phyloP scores from a whole-genome alignment of 2,888 invertebrate genomes.

The Drosophila mulleri region DNA sequence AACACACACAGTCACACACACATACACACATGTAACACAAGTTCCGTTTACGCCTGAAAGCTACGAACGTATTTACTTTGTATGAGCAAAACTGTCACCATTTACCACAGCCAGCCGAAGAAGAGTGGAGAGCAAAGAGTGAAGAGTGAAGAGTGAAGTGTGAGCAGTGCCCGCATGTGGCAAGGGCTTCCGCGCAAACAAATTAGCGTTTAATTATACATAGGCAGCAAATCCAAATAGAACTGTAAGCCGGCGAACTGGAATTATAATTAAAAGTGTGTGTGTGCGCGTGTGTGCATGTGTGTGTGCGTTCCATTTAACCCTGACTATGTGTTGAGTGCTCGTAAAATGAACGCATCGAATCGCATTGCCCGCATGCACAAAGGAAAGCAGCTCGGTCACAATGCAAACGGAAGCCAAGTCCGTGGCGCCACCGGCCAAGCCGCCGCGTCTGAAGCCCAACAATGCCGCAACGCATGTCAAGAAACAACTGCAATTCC shows the following conservation, averaged over 20 bases:
- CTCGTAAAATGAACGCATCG: slow-evolving; percentile 49
- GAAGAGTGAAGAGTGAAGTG: not conserved
- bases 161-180: slow-evolving; percentile 51
- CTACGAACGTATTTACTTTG: slow-evolving; percentile 66
- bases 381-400: slow-evolving; percentile 28
- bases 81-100: slow-evolving; percentile 68
- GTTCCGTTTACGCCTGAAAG: slow-evolving; percentile 70
- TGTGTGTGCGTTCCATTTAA: slow-evolving; percentile 28
- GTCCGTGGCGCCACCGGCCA: slow-evolving; percentile 46
- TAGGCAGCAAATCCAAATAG: slow-evolving; percentile 37
- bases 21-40: slow-evolving; percentile 21
- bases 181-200: slow-evolving; percentile 62
- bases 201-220: slow-evolving; percentile 71
- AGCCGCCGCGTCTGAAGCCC: slow-evolving; percentile 55
- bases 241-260: slow-evolving; percentile 11
- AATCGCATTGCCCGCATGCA: slow-evolving; percentile 6
- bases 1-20: slow-evolving; percentile 20
- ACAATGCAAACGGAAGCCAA: slow-evolving; percentile 58
- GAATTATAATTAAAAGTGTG: slow-evolving; percentile 15
- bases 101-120: slow-evolving; percentile 54
- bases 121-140: not conserved
- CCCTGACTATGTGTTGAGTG: slow-evolving; percentile 53
- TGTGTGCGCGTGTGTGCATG: not conserved
- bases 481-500: slow-evolving; percentile 80
- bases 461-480: slow-evolving; percentile 20